Conservation (phyloP, 2,113 vertebrate species). For the Ammodytes dubius region DNA sequence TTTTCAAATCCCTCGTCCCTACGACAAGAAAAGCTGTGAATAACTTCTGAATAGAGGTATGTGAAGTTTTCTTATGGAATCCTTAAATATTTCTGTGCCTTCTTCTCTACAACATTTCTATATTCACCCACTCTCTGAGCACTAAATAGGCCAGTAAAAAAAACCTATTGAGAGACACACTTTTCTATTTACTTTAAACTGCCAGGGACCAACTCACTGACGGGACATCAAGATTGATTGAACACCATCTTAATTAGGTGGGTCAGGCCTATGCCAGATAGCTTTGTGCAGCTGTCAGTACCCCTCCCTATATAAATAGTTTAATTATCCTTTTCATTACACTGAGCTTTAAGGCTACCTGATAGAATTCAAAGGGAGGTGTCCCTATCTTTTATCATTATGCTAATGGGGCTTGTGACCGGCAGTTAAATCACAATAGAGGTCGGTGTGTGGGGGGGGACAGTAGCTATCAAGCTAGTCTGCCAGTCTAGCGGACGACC, state of each 20-base stretch:
- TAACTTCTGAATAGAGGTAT: not conserved
- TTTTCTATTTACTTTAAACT: slow-evolving; percentile 70
- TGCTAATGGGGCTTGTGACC: slow-evolving; percentile 80
- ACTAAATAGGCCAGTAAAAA: slow-evolving; percentile 25
- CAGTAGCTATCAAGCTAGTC: slow-evolving; percentile 73
- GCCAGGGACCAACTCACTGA: slow-evolving; percentile 29
- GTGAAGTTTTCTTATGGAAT: slow-evolving; percentile 14
- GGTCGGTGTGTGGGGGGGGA: slow-evolving; percentile 19
- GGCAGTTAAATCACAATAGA: slow-evolving; percentile 82
- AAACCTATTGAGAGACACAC: slow-evolving; percentile 37
- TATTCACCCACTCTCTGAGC: not conserved
- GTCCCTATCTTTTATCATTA: slow-evolving; percentile 87
- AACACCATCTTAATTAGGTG: slow-evolving; percentile 65
- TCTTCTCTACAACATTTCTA: not conserved
- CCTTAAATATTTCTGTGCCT: not conserved
- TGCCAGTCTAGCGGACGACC: slow-evolving; percentile 70
- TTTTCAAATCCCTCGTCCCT: slow-evolving; percentile 49
- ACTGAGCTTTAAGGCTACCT: slow-evolving; percentile 76
- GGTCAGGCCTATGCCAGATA: slow-evolving; percentile 66
- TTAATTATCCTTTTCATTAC: slow-evolving; percentile 86
- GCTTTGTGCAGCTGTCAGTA: slow-evolving; percentile 70
- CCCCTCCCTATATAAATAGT: slow-evolving; percentile 81
- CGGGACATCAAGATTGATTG: slow-evolving; percentile 68
- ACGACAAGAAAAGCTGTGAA: slow-evolving; percentile 13
- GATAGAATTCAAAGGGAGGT: slow-evolving; percentile 84